Evolutionary conservation across 23 tunicate genomes (phyloP).

Genomic region (Phallusia fumigata): DNA sequence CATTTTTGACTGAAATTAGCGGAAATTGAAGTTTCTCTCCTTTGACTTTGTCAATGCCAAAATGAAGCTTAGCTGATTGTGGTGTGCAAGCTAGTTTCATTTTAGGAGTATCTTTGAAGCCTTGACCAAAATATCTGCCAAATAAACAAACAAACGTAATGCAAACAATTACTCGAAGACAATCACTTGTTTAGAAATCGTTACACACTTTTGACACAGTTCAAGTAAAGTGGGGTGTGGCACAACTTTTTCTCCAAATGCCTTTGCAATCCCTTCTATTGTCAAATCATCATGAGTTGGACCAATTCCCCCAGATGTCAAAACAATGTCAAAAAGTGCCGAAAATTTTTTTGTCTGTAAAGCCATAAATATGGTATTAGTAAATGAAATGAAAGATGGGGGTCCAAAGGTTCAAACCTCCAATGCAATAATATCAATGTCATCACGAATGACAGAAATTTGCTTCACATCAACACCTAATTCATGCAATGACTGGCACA

Average conservation of each 20-base stretch:
- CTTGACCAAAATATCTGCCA: constrained; percentile 74
- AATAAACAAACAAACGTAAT: not conserved
- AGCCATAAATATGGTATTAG: not conserved
- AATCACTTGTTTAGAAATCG: not conserved
- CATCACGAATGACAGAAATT: constrained; percentile 79
- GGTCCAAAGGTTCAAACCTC: constrained; percentile 37
- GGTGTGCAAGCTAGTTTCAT: constrained; percentile 93
- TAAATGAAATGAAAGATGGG: not conserved
- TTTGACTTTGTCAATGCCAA: constrained; percentile 67
- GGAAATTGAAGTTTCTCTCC: constrained; percentile 75
- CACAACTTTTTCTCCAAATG: constrained; percentile 50
- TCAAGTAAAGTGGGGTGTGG: constrained; percentile 63
- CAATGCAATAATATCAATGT: constrained; percentile 56
- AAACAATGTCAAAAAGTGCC: constrained; percentile 65
- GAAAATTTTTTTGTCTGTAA: constrained; percentile 55
- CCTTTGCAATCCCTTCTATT: constrained; percentile 77
- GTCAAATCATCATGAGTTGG: constrained; percentile 98
- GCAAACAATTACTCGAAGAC: not conserved
- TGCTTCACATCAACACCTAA: constrained; percentile 58
- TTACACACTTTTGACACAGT: constrained; percentile 65
- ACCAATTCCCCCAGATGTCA: constrained; percentile 98
- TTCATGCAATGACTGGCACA: constrained; percentile 40
- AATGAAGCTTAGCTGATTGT: constrained; percentile 51
- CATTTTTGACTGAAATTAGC: constrained; percentile 68
- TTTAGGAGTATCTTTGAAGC: constrained; percentile 67